These are phyloP conservation scores for Vimba vimba DNA, from an alignment of 2,113 vertebrate genomes.

Conservation along the genomic window DNA sequence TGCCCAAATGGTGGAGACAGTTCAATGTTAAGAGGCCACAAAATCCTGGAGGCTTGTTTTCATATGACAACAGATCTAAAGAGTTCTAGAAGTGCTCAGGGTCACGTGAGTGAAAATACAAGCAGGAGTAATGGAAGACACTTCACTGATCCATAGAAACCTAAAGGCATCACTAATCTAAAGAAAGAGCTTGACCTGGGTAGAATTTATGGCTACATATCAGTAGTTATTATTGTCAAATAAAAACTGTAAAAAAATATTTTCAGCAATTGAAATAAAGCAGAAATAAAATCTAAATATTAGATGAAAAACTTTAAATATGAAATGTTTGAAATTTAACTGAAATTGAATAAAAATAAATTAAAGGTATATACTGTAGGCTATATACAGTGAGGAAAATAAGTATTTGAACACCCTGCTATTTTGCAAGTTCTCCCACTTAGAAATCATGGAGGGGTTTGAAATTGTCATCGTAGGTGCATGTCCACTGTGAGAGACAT, in stretches of 20 bases:
- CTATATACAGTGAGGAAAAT: too few relatives aligned
- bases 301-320: not conserved
- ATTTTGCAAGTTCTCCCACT: too few relatives aligned
- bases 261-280: not conserved
- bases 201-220: not conserved
- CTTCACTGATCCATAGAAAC: constrained; percentile 5
- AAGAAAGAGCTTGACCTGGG: not conserved
- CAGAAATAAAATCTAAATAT: not conserved
- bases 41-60: not conserved
- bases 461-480: too few relatives aligned
- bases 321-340: too few relatives aligned
- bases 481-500: too few relatives aligned
- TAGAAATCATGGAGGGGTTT: too few relatives aligned
- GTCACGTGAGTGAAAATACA: not conserved
- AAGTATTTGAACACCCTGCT: too few relatives aligned
- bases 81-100: not conserved
- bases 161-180: not conserved
- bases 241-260: not conserved
- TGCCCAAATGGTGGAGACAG: not conserved
- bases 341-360: too few relatives aligned
- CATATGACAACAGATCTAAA: not conserved
- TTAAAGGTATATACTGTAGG: too few relatives aligned
- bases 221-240: not conserved
- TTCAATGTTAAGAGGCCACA: not conserved
- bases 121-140: not conserved